Conservation (phyloP, 37 sponge, comb jelly and placozoan genomes). For the Spongia lamella region DNA sequence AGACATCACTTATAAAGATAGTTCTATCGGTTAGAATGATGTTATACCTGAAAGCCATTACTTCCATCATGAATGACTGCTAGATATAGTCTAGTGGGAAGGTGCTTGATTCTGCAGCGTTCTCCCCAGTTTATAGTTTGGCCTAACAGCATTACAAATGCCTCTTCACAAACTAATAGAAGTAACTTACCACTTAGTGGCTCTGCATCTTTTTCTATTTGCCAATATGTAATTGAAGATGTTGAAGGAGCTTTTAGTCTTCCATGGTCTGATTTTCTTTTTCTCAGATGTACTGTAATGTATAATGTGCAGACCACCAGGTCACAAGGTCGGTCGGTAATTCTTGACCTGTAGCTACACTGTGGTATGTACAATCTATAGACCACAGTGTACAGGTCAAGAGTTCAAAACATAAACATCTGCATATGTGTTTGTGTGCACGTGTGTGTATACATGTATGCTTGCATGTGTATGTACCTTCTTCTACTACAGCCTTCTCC, state of each 20-base stretch:
- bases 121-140: constrained; percentile 53
- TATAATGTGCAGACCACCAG: too few relatives aligned
- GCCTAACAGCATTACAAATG: constrained; percentile 12
- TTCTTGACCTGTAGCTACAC: constrained; percentile 34
- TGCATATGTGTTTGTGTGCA: too few relatives aligned
- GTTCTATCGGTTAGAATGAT: too few relatives aligned
- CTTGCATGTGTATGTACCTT: constrained; percentile 8
- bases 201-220: constrained; percentile 67
- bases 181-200: constrained; percentile 45
- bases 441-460: too few relatives aligned
- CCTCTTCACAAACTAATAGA: background rate
- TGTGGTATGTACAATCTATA: too few relatives aligned
- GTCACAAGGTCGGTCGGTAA: constrained; percentile 35
- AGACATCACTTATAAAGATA: too few relatives aligned
- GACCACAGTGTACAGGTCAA: too few relatives aligned
- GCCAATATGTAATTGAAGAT: constrained; percentile 85
- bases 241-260: constrained; percentile 66
- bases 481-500: constrained; percentile 9
- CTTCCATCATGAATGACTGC: constrained; percentile 10
- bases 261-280: constrained; percentile 49
- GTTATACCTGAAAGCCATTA: too few relatives aligned
- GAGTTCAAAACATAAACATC: too few relatives aligned
- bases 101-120: constrained; percentile 49
- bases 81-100: constrained; percentile 58
- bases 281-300: constrained; percentile 58